phyloP scores from a whole-genome alignment of 2,113 vertebrate species.

The Hippocampus mohnikei region DNA sequence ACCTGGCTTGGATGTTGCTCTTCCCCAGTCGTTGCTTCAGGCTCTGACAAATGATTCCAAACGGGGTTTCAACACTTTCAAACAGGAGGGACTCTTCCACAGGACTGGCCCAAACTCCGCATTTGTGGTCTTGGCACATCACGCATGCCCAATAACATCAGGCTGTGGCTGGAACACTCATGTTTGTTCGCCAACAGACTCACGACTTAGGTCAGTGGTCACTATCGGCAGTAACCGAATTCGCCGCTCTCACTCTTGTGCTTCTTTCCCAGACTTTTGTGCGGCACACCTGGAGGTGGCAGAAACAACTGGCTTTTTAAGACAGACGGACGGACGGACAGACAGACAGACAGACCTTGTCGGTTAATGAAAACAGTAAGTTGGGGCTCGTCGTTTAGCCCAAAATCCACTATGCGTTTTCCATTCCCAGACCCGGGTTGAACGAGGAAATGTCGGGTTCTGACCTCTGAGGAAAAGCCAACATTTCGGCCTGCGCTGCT shows the following conservation, averaged over 20 bases:
- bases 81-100: neutral
- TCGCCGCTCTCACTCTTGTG: neutral
- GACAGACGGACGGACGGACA: too few relatives aligned
- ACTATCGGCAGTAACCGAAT: too few relatives aligned
- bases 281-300: neutral
- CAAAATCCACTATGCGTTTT: neutral
- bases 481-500: too few relatives aligned
- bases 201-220: neutral
- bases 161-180: neutral
- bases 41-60: slow-evolving; percentile 73
- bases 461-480: too few relatives aligned
- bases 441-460: too few relatives aligned
- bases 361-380: neutral
- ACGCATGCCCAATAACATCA: neutral
- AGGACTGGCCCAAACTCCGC: neutral
- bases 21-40: slow-evolving; percentile 95
- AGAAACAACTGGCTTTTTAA: neutral
- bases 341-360: neutral
- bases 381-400: too few relatives aligned
- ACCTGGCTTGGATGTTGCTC: slow-evolving; percentile 94
- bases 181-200: neutral
- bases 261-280: neutral
- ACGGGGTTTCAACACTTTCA: neutral
- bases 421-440: neutral
- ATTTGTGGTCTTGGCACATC: neutral